Evolutionary conservation across 2,888 invertebrate genomes (phyloP).

Genomic region (Amiota communis): DNA sequence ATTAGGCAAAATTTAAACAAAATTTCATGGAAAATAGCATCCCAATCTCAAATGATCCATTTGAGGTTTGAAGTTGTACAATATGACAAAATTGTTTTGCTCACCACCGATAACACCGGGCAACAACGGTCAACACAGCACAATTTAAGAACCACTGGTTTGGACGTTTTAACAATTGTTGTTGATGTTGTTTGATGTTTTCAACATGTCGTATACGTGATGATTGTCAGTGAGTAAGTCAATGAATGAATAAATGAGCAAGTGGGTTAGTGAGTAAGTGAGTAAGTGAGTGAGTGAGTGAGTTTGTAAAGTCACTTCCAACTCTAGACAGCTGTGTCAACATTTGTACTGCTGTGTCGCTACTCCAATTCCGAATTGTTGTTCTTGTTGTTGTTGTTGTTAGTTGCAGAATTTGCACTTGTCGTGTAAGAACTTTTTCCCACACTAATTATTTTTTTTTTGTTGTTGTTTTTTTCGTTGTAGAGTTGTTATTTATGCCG

Average conservation of each 20-base stretch:
- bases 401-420: constrained; percentile 21
- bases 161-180: not conserved
- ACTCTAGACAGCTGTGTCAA: constrained; percentile 16
- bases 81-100: no score
- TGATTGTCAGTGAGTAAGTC: no score
- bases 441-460: not conserved
- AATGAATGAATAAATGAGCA: not conserved
- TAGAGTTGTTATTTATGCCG: constrained; percentile 5
- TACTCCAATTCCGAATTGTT: not conserved
- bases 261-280: not conserved
- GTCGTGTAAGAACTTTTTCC: not conserved
- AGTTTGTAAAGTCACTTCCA: not conserved
- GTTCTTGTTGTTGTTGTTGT: not conserved
- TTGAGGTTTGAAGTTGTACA: no score
- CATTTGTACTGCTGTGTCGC: not conserved
- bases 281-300: not conserved
- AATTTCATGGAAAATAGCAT: no score
- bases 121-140: no score
- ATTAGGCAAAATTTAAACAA: no score
- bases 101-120: no score
- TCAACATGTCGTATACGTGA: constrained; percentile 23
- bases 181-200: not conserved
- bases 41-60: no score
- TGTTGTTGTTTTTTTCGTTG: not conserved
- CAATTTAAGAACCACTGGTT: no score